Evolutionary conservation across 1,140 invertebrate genomes (phyloP).

Genomic region (Drosophila ogumai): DNA sequence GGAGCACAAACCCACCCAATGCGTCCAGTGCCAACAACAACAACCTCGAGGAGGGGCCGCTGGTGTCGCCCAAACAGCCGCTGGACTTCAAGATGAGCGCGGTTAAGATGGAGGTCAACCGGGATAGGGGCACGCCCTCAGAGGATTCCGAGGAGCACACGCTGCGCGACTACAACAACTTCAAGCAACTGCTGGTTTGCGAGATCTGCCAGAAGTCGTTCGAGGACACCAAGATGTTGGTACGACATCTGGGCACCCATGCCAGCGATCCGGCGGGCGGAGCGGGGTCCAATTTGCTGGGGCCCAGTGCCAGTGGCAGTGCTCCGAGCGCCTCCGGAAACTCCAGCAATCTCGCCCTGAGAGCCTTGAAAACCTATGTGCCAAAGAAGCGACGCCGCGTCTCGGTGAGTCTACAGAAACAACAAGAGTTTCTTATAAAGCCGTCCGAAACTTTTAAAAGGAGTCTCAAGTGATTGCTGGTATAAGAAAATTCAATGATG

Average conservation of each 20-base stretch:
- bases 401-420: slow-evolving; percentile 72
- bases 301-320: slow-evolving; percentile 38
- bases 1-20: slow-evolving; percentile 81
- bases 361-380: slow-evolving; percentile 86
- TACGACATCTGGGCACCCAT: slow-evolving; percentile 91
- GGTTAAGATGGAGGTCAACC: slow-evolving; percentile 69
- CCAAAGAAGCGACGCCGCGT: slow-evolving; percentile 87
- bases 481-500: too few relatives aligned
- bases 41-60: slow-evolving; percentile 48
- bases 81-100: slow-evolving; percentile 76
- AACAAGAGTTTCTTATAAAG: too few relatives aligned
- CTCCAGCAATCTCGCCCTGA: slow-evolving; percentile 54
- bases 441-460: too few relatives aligned
- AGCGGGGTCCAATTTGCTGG: slow-evolving; percentile 18
- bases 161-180: slow-evolving; percentile 73
- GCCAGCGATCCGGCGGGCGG: slow-evolving; percentile 76
- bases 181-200: slow-evolving; percentile 89
- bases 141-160: slow-evolving; percentile 72
- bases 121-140: slow-evolving; percentile 36
- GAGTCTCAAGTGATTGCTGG: too few relatives aligned
- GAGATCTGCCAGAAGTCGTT: slow-evolving; percentile 94
- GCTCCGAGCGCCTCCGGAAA: slow-evolving; percentile 45
- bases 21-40: slow-evolving; percentile 55
- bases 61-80: slow-evolving; percentile 71
- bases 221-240: slow-evolving; percentile 92